Conservation (phyloP, 2,113 vertebrate species). For the Macroglossus sobrinus region DNA sequence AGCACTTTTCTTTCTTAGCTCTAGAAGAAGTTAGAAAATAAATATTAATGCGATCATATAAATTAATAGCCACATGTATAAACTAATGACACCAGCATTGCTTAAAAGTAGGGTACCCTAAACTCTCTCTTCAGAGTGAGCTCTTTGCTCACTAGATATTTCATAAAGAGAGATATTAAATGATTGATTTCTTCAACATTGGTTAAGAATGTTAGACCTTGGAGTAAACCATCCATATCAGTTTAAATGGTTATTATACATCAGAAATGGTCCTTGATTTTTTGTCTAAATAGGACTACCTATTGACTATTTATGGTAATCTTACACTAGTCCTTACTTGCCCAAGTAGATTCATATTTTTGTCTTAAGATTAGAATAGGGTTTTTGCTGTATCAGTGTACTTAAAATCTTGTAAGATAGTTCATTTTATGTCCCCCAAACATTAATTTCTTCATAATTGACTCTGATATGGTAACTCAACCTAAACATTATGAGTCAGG, state of each 20-base stretch:
- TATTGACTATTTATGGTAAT: not conserved
- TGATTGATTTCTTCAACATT: not conserved
- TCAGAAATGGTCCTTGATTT: not conserved
- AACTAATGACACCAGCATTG: not conserved
- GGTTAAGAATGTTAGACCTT: not conserved
- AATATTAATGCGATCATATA: not conserved
- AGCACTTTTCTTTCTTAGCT: not conserved
- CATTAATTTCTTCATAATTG: conserved; percentile 31
- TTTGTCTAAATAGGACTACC: not conserved
- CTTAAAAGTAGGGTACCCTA: not conserved
- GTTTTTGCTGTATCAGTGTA: not conserved
- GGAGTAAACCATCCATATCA: not conserved
- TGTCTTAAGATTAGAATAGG: not conserved
- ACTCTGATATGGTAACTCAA: not conserved
- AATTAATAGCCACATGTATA: not conserved
- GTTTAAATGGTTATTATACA: not conserved
- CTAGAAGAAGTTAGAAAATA: not conserved
- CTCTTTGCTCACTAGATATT: not conserved
- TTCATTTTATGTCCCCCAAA: not conserved
- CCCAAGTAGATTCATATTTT: not conserved
- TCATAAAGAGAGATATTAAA: not conserved
- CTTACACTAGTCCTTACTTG: not conserved
- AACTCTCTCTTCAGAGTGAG: not conserved
- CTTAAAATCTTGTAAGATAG: not conserved
- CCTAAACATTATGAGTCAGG: not conserved